These are phyloP conservation scores for Periphyllus acericola DNA, from an alignment of 2,888 invertebrate genomes.

Conservation along the genomic window DNA sequence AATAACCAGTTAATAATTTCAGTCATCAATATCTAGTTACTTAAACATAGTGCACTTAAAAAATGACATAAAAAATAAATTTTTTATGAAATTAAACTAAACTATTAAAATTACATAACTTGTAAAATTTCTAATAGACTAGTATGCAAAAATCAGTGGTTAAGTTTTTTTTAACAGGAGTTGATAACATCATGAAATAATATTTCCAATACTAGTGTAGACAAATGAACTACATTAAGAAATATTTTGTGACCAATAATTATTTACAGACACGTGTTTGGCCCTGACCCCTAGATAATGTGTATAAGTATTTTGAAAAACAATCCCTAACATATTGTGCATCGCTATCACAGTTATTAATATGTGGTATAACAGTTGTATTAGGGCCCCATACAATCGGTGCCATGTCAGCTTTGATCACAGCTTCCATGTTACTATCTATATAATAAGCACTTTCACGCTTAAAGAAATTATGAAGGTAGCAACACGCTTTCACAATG, in stretches of 20 bases:
- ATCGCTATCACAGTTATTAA: constrained; percentile 48
- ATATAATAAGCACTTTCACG: constrained; percentile 53
- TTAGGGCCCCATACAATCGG: constrained; percentile 59
- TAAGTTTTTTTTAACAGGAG: neutral
- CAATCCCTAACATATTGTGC: constrained; percentile 52
- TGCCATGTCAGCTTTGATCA: constrained; percentile 58
- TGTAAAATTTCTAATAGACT: constrained; percentile 30
- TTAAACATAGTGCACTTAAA: neutral
- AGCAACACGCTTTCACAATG: constrained; percentile 50
- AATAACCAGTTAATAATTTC: neutral
- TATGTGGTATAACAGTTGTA: constrained; percentile 40
- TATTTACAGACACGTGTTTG: constrained; percentile 43
- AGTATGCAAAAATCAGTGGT: constrained; percentile 48
- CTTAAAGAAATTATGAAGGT: constrained; percentile 58
- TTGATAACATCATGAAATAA: neutral
- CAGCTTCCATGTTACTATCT: constrained; percentile 61
- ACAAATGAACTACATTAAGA: neutral
- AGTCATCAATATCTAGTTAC: neutral
- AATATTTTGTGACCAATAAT: neutral
- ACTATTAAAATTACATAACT: neutral
- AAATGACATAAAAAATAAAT: neutral
- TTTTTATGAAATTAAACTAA: neutral
- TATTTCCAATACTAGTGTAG: constrained; percentile 4
- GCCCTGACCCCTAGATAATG: constrained; percentile 20
- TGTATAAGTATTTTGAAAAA: constrained; percentile 53